Conservation (phyloP, 2,797 vertebrate genomes). For the Champsocephalus esox region DNA sequence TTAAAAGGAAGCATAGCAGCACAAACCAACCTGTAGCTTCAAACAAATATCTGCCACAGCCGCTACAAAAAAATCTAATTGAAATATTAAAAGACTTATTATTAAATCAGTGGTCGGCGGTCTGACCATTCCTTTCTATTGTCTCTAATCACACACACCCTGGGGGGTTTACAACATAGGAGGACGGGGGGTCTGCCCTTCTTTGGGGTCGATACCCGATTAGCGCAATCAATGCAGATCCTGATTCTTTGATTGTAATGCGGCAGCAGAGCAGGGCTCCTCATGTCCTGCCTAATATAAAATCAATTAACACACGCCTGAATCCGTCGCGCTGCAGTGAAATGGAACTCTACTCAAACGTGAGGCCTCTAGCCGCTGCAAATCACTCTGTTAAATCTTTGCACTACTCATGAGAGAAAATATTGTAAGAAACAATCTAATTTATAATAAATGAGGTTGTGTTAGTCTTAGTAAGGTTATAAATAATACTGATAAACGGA, state of each 20-base stretch:
- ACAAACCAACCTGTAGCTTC: slow-evolving; percentile 2
- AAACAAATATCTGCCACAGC: slow-evolving; percentile 20
- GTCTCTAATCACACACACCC: slow-evolving; percentile 3
- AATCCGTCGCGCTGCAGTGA: slow-evolving; percentile 38
- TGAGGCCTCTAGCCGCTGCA: slow-evolving; percentile 29
- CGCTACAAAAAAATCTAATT: not conserved
- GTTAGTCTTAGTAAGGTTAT: slow-evolving; percentile 12
- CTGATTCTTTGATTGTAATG: slow-evolving; percentile 43
- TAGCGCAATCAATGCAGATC: slow-evolving; percentile 19
- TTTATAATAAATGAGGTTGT: slow-evolving; percentile 5
- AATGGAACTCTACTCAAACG: slow-evolving; percentile 64
- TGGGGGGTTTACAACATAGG: slow-evolving; percentile 1
- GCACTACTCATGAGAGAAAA: slow-evolving; percentile 26
- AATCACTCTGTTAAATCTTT: slow-evolving; percentile 36
- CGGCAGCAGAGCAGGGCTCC: slow-evolving; percentile 12
- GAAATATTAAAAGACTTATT: slow-evolving; percentile 14
- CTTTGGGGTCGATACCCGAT: slow-evolving; percentile 31
- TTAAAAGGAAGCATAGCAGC: not conserved
- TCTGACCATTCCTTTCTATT: not conserved
- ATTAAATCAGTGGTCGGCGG: not conserved
- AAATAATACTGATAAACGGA: slow-evolving; percentile 8
- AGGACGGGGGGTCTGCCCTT: not conserved
- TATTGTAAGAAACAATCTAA: slow-evolving; percentile 9
- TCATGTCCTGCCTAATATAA: slow-evolving; percentile 40
- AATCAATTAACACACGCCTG: slow-evolving; percentile 68